Percentiles rank a stretch among this genome's conserved stretches.
Conservation (phyloP, 2,113 vertebrate species). For the Phylloscopus whistleri region DNA sequence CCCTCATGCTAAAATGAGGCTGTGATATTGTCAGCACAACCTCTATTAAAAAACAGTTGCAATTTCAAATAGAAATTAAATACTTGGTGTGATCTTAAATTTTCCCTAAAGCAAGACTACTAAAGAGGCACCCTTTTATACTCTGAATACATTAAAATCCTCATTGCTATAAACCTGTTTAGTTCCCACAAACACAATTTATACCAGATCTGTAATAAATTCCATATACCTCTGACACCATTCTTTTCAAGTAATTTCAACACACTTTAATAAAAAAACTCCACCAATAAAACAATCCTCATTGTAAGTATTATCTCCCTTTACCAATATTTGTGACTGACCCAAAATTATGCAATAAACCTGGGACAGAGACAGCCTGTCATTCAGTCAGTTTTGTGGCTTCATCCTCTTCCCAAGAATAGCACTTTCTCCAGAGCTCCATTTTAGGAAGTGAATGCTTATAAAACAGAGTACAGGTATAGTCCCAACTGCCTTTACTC, state of each 20-base stretch:
- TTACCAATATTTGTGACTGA: not conserved
- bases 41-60: not conserved
- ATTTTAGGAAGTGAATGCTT: not conserved
- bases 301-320: not conserved
- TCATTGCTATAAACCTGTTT: not conserved
- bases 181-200: not conserved
- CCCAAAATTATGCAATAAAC: not conserved
- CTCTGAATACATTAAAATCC: not conserved
- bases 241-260: slow-evolving; percentile 8
- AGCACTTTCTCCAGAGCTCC: not conserved
- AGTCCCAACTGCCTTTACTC: not conserved
- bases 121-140: not conserved
- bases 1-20: not conserved
- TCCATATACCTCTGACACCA: not conserved
- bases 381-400: not conserved
- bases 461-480: not conserved
- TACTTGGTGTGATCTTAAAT: not conserved
- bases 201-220: not conserved
- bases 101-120: not conserved
- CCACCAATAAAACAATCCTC: not conserved
- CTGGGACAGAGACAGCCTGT: not conserved
- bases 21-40: not conserved
- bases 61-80: not conserved
- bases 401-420: not conserved
- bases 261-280: not conserved